These are phyloP conservation scores for Cynopterus brachyotis DNA, from an alignment of 2,113 vertebrate genomes.

Conservation along the genomic window DNA sequence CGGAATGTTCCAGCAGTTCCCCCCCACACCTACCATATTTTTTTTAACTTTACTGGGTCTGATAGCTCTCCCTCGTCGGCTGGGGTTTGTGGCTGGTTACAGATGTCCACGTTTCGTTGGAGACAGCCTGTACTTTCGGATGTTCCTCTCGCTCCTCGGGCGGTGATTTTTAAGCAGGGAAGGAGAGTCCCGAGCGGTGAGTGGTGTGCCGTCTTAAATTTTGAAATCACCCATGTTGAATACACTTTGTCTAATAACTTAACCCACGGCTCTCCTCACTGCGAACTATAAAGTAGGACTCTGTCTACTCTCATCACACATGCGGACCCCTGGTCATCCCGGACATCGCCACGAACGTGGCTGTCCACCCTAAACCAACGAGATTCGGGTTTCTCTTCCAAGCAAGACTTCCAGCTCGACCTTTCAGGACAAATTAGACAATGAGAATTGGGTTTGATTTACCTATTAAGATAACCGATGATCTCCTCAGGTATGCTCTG, in stretches of 20 bases:
- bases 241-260: not conserved
- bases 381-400: not conserved
- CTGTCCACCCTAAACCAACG: not conserved
- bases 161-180: not conserved
- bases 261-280: not conserved
- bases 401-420: not conserved
- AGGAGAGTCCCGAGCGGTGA: not conserved
- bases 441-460: conserved; percentile 7
- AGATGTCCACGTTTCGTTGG: not conserved
- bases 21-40: not conserved
- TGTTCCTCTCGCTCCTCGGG: not conserved
- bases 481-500: not conserved
- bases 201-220: not conserved
- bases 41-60: not conserved
- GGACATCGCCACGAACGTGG: not conserved
- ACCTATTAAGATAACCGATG: conserved; percentile 68
- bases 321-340: not conserved
- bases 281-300: not conserved
- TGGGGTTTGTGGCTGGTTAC: not conserved
- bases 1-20: not conserved
- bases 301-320: not conserved
- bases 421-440: not conserved
- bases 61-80: not conserved
- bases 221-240: not conserved
- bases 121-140: not conserved